Base-by-base conservation (phyloP, 2,888 invertebrate species). In the Tanypteryx hageni region DNA sequence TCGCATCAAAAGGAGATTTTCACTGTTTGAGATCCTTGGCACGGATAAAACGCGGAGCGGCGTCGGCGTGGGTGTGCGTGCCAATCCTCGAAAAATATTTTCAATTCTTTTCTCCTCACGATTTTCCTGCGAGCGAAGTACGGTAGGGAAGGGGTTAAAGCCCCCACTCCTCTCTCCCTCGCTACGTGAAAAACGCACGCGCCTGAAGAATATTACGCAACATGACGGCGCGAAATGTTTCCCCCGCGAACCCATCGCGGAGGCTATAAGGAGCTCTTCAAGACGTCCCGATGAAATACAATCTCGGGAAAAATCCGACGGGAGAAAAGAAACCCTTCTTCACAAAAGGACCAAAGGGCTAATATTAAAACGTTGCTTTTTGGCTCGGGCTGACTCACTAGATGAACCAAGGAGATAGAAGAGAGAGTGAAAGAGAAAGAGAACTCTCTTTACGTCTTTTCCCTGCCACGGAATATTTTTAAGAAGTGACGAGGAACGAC, bases 361-460 rank as follows among this genome's bases (percentile, higher is more conserved):
- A 89, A 68, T 68, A 68, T 89, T 68, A 89, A 76, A 89, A 44
- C 44, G 44, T 64, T 89, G 31, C 44, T 89, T 64, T 76, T 89
- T 89, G 61, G 86, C 86, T 86, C 86, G 31, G 14, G 83, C 44
- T 56, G 57, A 83, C 56, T 18, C 86, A 61, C 18, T 61, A 64
- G 89, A 89, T 89, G 89, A 64, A 89, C 56, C n/a, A 64, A 89
- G 56, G 68, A 89, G 89, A 89, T 89, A 68, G 89, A 58, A 58
- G 59, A 16, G 18, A 8, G 11, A 44, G 31, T 2, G 82, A 5
- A 31, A 22, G 27, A 83, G 18, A 16, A 8, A 14, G n/a, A 11
- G 56, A 31, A 58, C 14, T 57, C n/a, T 7, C 31, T n/a, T 64
- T 64, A 56, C 89, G 64, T 44, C 31, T 64, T 64, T 44, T 61